Conservation (phyloP, 2,888 invertebrate genomes). For the Dolichomitus sp. region DNA sequence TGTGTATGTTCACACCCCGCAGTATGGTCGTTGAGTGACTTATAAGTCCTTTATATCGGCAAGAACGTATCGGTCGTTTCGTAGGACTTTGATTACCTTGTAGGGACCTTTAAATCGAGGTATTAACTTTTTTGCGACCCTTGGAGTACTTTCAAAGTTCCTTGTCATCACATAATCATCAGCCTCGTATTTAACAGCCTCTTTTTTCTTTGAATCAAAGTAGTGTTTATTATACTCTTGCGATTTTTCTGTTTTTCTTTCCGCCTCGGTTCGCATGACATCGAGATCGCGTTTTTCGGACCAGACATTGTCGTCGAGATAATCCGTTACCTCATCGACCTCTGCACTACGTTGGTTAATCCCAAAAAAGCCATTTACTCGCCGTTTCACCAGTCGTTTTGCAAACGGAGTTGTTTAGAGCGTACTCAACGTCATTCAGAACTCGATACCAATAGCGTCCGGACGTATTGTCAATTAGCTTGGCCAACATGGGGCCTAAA, state of each 20-base stretch:
- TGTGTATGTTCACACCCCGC: conserved; percentile 64
- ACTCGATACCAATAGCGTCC: conserved; percentile 67
- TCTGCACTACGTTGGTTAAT: conserved; percentile 72
- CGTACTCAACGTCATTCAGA: conserved; percentile 66
- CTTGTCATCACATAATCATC: too few species aligned
- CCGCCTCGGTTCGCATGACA: neutral
- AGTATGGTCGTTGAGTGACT: conserved; percentile 62
- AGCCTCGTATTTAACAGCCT: conserved; percentile 56
- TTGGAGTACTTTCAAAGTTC: conserved; percentile 62
- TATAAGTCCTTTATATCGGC: conserved; percentile 63
- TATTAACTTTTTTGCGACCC: conserved; percentile 64
- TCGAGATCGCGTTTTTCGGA: neutral
- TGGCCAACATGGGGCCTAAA: conserved; percentile 70
- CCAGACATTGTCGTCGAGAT: conserved; percentile 18
- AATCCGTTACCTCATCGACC: conserved; percentile 62
- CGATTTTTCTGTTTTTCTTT: neutral
- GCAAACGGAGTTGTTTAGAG: conserved; percentile 70
- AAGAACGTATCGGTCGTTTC: conserved; percentile 69
- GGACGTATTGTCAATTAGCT: conserved; percentile 54
- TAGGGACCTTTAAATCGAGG: conserved; percentile 69
- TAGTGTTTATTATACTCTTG: conserved; percentile 71
- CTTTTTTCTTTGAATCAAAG: conserved; percentile 73
- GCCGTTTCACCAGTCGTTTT: conserved; percentile 75
- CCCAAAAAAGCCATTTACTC: conserved; percentile 75
- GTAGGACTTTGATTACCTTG: conserved; percentile 56